Percentiles rank a stretch among this genome's conserved stretches.
phyloP scores from a whole-genome alignment of 2,888 invertebrate species.

The Scaptomyza polygonia region DNA sequence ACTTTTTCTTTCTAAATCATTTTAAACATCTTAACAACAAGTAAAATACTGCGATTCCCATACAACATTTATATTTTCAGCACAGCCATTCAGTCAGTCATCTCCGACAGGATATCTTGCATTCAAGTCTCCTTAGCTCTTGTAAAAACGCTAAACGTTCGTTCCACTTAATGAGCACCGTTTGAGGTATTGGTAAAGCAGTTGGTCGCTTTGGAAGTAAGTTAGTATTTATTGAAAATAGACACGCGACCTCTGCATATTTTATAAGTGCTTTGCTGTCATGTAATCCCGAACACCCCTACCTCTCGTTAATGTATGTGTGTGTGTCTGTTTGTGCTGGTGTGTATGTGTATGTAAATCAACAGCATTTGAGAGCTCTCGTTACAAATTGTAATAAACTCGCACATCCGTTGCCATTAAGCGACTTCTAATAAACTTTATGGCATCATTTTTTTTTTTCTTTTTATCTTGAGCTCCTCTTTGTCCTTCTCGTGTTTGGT shows the following conservation, averaged over 20 bases:
- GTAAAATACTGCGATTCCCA: no score
- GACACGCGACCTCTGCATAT: constrained; percentile 78
- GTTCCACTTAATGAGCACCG: constrained; percentile 50
- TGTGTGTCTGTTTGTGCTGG: constrained; percentile 20
- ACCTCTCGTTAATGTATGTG: background rate
- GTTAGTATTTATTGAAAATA: constrained; percentile 67
- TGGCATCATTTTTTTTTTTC: constrained; percentile 67
- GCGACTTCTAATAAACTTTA: constrained; percentile 79
- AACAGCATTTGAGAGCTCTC: constrained; percentile 64
- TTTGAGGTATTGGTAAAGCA: constrained; percentile 26
- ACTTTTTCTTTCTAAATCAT: no score
- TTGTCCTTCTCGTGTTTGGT: background rate
- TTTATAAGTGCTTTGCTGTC: constrained; percentile 63
- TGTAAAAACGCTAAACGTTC: constrained; percentile 22
- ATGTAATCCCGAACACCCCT: constrained; percentile 1
- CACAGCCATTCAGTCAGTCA: background rate
- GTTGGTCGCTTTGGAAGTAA: constrained; percentile 48
- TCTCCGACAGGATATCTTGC: background rate
- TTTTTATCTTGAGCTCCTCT: constrained; percentile 9
- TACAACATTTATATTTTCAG: background rate
- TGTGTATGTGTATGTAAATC: constrained; percentile 51
- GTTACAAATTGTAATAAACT: constrained; percentile 78
- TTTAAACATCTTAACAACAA: no score
- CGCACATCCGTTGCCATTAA: constrained; percentile 75
- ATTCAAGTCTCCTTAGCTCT: background rate